Evolutionary conservation across 2,113 vertebrate genomes (phyloP).

Genomic region (Datnioides undecimradiatus): DNA sequence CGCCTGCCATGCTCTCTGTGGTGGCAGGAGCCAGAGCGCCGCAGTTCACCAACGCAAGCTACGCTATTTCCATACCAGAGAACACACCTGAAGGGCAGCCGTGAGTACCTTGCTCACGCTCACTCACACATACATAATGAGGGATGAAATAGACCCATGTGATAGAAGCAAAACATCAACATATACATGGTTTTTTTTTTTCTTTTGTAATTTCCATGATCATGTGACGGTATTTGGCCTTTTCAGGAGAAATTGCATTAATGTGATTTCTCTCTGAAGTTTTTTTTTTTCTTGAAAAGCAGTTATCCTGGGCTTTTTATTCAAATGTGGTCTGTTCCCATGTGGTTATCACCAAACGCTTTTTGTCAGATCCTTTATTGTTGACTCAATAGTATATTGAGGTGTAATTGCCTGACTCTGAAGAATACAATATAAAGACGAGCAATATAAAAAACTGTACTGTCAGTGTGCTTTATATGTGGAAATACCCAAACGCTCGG

Average conservation of each 20-base stretch:
- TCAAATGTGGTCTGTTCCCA: conserved; percentile 21
- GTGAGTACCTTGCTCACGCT: conserved; percentile 82
- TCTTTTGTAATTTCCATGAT: not conserved
- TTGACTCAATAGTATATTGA: conserved; percentile 10
- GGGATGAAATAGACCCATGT: not conserved
- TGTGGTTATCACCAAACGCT: conserved; percentile 9
- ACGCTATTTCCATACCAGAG: conserved; percentile 87
- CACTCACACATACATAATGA: not conserved
- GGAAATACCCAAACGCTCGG: not conserved
- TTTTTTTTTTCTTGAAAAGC: not conserved
- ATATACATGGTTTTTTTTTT: not conserved
- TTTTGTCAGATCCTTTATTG: conserved; percentile 33
- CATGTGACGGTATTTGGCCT: not conserved
- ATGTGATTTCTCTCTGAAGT: not conserved
- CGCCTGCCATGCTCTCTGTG: conserved; percentile 86
- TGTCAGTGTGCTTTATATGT: not conserved
- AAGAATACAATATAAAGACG: conserved; percentile 3
- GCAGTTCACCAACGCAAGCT: conserved; percentile 88
- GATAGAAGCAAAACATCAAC: not conserved
- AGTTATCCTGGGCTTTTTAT: not conserved
- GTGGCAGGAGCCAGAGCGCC: conserved; percentile 87
- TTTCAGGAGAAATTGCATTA: not conserved
- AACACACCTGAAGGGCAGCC: conserved; percentile 82
- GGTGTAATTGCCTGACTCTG: conserved; percentile 8
- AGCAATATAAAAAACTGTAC: not conserved